These are phyloP conservation scores for Drosophila miranda DNA, from an alignment of 1,140 invertebrate genomes.

Conservation along the genomic window DNA sequence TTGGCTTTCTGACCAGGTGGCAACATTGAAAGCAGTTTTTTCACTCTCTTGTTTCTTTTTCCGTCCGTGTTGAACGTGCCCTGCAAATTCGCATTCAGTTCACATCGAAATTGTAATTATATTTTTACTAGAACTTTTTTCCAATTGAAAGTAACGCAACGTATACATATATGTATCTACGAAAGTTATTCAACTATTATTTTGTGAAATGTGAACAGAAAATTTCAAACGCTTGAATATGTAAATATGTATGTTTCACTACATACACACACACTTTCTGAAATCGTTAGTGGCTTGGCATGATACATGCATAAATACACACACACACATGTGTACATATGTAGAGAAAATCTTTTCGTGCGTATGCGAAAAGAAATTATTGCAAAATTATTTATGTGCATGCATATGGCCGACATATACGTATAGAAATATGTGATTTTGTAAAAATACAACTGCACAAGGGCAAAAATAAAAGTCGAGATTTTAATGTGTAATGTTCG, in stretches of 20 bases:
- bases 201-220: slow-evolving; percentile 12
- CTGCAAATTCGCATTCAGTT: slow-evolving; percentile 32
- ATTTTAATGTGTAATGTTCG: slow-evolving; percentile 1
- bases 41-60: slow-evolving; percentile 54
- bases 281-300: slow-evolving; percentile 56
- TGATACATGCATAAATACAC: not conserved
- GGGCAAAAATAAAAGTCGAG: not conserved
- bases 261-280: slow-evolving; percentile 48
- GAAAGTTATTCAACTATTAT: not conserved
- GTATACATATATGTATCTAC: not conserved
- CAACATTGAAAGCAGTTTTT: slow-evolving; percentile 50
- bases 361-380: slow-evolving; percentile 4
- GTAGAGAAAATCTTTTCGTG: slow-evolving; percentile 24
- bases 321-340: slow-evolving; percentile 9
- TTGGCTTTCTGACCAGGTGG: slow-evolving; percentile 45
- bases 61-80: slow-evolving; percentile 58
- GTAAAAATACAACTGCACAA: not conserved
- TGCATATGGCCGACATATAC: not conserved
- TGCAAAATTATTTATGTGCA: slow-evolving; percentile 3
- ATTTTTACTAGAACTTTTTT: not conserved
- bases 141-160: not conserved
- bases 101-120: slow-evolving; percentile 41
- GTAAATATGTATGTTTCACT: slow-evolving; percentile 23
- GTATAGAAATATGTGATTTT: not conserved
- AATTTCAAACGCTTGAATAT: slow-evolving; percentile 11